Evolutionary conservation across 2,888 invertebrate species (phyloP).

Genomic region (Agrypnus murinus): DNA sequence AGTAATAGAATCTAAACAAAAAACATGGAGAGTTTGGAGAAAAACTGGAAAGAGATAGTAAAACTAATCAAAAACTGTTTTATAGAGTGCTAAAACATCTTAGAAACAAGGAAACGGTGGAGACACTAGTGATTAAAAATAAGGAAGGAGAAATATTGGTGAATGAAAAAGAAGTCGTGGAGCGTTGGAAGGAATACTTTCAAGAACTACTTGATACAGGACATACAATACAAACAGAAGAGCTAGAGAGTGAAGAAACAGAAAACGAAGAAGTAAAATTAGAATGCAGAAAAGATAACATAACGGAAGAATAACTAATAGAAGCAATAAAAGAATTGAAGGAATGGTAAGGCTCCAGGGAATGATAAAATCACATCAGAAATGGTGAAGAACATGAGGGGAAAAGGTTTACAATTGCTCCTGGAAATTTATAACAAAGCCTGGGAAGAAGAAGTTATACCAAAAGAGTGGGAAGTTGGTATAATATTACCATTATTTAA

Average conservation of each 20-base stretch:
- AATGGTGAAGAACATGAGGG: too few relatives aligned
- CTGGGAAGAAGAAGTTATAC: constrained; percentile 3
- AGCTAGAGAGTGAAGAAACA: background rate
- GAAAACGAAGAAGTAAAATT: background rate
- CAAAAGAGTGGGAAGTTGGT: constrained; percentile 7
- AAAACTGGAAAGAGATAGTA: too few relatives aligned
- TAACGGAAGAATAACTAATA: background rate
- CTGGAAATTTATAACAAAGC: background rate
- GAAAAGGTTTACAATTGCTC: background rate
- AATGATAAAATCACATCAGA: too few relatives aligned
- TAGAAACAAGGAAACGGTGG: background rate
- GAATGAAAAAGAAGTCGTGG: background rate
- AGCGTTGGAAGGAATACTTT: background rate
- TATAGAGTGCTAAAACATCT: too few relatives aligned
- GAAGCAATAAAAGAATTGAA: too few relatives aligned
- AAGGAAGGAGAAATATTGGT: background rate
- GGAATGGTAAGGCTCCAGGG: too few relatives aligned
- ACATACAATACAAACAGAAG: too few relatives aligned
- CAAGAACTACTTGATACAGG: background rate
- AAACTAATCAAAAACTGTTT: too few relatives aligned
- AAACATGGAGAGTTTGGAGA: background rate
- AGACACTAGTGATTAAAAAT: constrained; percentile 12
- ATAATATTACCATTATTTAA: background rate
- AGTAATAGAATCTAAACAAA: too few relatives aligned
- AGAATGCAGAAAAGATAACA: constrained; percentile 3